Conservation (phyloP, 1,140 invertebrate genomes). For the Ceratoteleas bidentatus region DNA sequence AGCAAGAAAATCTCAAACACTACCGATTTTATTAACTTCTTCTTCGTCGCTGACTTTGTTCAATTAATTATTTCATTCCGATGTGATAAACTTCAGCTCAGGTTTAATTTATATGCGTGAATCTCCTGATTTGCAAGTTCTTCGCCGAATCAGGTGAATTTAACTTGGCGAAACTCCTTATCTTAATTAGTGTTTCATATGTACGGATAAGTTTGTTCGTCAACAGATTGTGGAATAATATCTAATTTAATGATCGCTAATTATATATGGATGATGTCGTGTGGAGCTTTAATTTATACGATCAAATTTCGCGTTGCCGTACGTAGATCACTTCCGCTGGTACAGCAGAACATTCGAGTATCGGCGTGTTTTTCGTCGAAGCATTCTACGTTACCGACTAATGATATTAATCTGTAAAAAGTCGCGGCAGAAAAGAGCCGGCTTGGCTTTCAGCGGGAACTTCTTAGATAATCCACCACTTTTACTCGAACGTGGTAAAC, state of each 20-base stretch:
- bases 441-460: conserved; percentile 10
- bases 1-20: neutral
- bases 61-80: conserved; percentile 40
- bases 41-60: conserved; percentile 5
- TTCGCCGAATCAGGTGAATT: conserved; percentile 12
- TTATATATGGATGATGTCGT: conserved; percentile 5
- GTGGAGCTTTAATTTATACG: neutral
- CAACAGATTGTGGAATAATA: conserved; percentile 20
- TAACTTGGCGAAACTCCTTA: conserved; percentile 40
- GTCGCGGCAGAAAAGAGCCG: neutral
- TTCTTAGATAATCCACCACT: neutral
- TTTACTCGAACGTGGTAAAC: conserved; percentile 3
- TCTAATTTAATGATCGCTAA: conserved; percentile 16
- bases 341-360: conserved; percentile 4
- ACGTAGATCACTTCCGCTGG: conserved; percentile 3
- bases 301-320: conserved; percentile 12
- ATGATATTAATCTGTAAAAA: neutral
- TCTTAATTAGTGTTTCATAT: conserved; percentile 45
- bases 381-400: conserved; percentile 20
- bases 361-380: neutral
- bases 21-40: conserved; percentile 24
- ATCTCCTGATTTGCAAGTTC: conserved; percentile 25
- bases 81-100: conserved; percentile 31
- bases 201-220: conserved; percentile 31
- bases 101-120: conserved; percentile 25